Conservation (phyloP, 2,113 vertebrate genomes). For the Rhynchopsitta pachyrhyncha region DNA sequence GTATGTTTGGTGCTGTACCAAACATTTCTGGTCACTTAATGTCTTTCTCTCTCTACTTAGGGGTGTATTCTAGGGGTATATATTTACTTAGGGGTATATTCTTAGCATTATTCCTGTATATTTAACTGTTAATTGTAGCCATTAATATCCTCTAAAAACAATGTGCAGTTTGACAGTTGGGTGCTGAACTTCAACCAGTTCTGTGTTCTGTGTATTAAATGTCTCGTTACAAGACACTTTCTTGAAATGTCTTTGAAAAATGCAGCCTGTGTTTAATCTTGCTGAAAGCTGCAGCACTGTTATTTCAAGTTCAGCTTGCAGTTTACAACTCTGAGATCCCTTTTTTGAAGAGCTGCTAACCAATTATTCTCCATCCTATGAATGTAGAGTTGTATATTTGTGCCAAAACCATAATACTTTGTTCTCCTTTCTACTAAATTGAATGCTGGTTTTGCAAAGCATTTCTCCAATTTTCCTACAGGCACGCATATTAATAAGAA, state of each 20-base stretch:
- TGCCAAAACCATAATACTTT: slow-evolving; percentile 64
- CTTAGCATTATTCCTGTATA: not conserved
- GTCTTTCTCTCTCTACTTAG: not conserved
- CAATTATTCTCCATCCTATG: slow-evolving; percentile 51
- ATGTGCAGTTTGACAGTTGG: not conserved
- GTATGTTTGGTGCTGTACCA: not conserved
- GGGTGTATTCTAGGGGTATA: not conserved
- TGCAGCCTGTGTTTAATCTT: slow-evolving; percentile 35
- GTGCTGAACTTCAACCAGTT: not conserved
- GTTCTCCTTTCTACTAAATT: slow-evolving; percentile 58
- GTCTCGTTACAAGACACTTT: not conserved
- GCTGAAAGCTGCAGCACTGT: not conserved
- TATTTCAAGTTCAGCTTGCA: slow-evolving; percentile 22
- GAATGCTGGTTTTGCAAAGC: slow-evolving; percentile 23
- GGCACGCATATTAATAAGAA: slow-evolving; percentile 23
- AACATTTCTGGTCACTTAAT: not conserved
- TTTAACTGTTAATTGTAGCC: not conserved
- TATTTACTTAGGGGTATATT: not conserved
- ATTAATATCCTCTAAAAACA: not conserved
- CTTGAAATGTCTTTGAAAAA: slow-evolving; percentile 10
- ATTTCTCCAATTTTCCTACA: slow-evolving; percentile 50
- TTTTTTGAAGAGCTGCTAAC: slow-evolving; percentile 59
- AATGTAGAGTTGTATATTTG: not conserved
- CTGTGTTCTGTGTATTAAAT: not conserved
- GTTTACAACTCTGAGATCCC: slow-evolving; percentile 16